These are phyloP conservation scores for Zootermopsis nevadensis DNA, from an alignment of 2,888 invertebrate genomes.

Conservation along the genomic window DNA sequence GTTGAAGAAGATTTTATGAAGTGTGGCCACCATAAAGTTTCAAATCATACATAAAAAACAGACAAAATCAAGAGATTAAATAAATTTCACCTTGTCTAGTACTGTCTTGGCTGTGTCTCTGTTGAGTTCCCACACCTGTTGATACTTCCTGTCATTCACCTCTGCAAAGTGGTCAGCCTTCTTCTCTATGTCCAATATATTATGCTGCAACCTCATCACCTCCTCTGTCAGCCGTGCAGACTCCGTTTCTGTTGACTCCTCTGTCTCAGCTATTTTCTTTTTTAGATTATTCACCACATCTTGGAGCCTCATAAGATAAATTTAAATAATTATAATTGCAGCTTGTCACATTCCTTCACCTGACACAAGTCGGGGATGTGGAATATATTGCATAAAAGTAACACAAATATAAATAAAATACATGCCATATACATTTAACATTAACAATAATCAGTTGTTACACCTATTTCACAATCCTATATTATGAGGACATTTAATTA, in stretches of 20 bases:
- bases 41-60: no score
- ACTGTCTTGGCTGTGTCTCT: slow-evolving; percentile 65
- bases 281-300: slow-evolving; percentile 76
- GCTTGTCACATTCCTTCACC: no score
- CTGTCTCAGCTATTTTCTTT: slow-evolving; percentile 73
- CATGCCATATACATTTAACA: no score
- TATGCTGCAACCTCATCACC: slow-evolving; percentile 73
- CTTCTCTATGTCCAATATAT: slow-evolving; percentile 75
- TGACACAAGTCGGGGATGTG: no score
- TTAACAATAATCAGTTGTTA: no score
- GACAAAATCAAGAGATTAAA: neutral
- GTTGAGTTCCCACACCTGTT: slow-evolving; percentile 73
- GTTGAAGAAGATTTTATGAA: no score
- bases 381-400: no score
- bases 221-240: slow-evolving; percentile 77
- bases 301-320: slow-evolving; percentile 65
- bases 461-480: no score
- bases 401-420: no score
- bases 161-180: slow-evolving; percentile 75
- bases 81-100: slow-evolving; percentile 62
- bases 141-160: slow-evolving; percentile 73
- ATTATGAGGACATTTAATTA: no score
- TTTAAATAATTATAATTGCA: neutral
- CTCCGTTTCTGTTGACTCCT: slow-evolving; percentile 73
- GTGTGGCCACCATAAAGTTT: no score